A percentile compares a stretch with the other conserved stretches of the same genome.
These are phyloP conservation scores for Bombus ignitus DNA, from an alignment of 1,140 invertebrate genomes.

Conservation along the genomic window DNA sequence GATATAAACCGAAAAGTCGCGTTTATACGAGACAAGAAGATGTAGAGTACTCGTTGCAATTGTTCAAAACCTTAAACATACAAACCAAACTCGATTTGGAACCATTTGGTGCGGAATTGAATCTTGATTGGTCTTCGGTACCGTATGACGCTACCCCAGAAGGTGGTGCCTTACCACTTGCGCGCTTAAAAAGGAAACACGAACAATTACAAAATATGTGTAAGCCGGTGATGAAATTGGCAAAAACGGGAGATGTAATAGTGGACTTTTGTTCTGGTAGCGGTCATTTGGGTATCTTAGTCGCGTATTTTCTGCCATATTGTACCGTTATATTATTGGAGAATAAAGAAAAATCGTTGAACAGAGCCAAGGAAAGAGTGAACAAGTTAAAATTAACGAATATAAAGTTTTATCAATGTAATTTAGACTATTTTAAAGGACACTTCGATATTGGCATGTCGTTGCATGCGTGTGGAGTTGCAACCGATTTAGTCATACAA, in stretches of 20 bases:
- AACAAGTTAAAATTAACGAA: constrained; percentile 88
- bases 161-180: constrained; percentile 90
- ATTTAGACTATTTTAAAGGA: constrained; percentile 92
- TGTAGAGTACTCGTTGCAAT: constrained; percentile 86
- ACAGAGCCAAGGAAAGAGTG: constrained; percentile 89
- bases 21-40: constrained; percentile 90
- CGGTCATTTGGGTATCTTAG: constrained; percentile 94
- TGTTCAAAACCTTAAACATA: constrained; percentile 78
- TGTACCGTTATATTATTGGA: constrained; percentile 93
- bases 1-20: constrained; percentile 88
- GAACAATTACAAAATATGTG: constrained; percentile 95
- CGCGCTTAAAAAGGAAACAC: constrained; percentile 90
- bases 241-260: constrained; percentile 84
- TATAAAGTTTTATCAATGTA: constrained; percentile 92
- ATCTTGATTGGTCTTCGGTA: constrained; percentile 86
- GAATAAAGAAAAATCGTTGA: constrained; percentile 95
- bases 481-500: constrained; percentile 95
- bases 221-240: constrained; percentile 89
- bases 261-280: constrained; percentile 98
- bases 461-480: constrained; percentile 96
- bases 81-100: constrained; percentile 73
- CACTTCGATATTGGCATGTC: constrained; percentile 91
- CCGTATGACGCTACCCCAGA: constrained; percentile 89
- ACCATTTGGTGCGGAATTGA: constrained; percentile 79
- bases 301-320: constrained; percentile 91